These are phyloP conservation scores for Batillaria attramentaria DNA, from an alignment of 1,140 invertebrate genomes.

Conservation along the genomic window DNA sequence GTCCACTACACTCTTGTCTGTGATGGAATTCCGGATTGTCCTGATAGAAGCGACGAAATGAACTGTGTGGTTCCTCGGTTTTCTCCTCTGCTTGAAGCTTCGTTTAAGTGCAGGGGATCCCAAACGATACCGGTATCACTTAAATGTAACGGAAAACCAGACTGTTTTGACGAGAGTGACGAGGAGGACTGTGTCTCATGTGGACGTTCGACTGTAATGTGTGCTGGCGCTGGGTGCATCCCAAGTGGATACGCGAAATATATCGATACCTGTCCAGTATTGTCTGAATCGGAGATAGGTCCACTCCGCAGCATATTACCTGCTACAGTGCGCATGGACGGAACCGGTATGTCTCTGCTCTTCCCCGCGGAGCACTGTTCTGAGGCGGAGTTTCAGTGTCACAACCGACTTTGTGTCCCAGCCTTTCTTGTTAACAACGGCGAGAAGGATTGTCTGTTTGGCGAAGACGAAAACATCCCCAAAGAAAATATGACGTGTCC, in stretches of 20 bases:
- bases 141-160: neutral
- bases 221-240: neutral
- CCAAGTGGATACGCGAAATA: neutral
- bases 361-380: neutral
- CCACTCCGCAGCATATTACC: neutral
- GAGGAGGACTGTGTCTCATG: neutral
- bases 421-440: constrained; percentile 12
- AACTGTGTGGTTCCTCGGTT: neutral
- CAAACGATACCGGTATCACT: neutral
- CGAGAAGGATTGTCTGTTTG: neutral
- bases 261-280: neutral
- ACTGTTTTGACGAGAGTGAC: neutral
- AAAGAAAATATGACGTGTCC: neutral
- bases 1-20: constrained; percentile 18
- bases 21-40: constrained; percentile 6
- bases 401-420: neutral
- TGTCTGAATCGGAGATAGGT: neutral
- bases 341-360: neutral
- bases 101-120: neutral
- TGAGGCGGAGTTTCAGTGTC: neutral
- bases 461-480: constrained; percentile 9
- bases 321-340: neutral
- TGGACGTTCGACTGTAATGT: neutral
- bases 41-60: constrained; percentile 1
- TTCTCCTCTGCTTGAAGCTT: neutral